Base-by-base conservation (phyloP, 2,113 vertebrate species). In the Cyphomyrus plagiostoma region DNA sequence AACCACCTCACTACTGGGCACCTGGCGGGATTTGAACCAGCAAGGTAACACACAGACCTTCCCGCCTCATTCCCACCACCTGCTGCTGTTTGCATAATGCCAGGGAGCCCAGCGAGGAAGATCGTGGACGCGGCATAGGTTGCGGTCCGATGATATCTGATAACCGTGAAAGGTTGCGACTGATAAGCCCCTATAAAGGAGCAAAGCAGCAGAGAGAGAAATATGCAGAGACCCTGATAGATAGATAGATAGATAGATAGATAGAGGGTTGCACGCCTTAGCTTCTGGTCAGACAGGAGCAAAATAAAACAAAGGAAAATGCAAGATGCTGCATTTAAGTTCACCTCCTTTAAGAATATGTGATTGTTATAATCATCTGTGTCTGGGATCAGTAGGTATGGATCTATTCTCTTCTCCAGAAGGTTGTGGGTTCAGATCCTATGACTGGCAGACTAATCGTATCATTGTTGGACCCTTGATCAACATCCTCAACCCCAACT, bases 191-290 rank as follows among this genome's bases (percentile, higher is more conserved):
- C 92, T 66, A 92, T 92, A 83, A 89, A 92, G 94, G 95, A 94
- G 94, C 92, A 91, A 92, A 88, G 88, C 91, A 89, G 92, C 93
- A 94, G 95, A 94, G 94, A 94, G 94, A 92, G 90, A 92, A 94
- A 93, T 91, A 90, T 95, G 93, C 92, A 91, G 93, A 90, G 93
- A 91, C 93, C 93, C 23, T 23, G 56, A 82, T 30, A 74, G 50
- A 23, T 49, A 58, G 49, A 82, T 49, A 58, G 49, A 88, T 74
- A 49, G 26, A 46, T 66, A 42, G 39, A 84, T 35, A 45, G 35
- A 45, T n/a, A 10, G 82, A 46, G 10, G 66, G 70, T 3, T 13
- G 50, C 50, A 52, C 50, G 3, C 13, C 50, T 15, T 17, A 17
- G 50, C 49, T 49, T 11, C 48, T n/a, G 21, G 56, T 58, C 56